Evolutionary conservation across 2,888 invertebrate genomes (phyloP).

Genomic region (Lasioglossum morio): DNA sequence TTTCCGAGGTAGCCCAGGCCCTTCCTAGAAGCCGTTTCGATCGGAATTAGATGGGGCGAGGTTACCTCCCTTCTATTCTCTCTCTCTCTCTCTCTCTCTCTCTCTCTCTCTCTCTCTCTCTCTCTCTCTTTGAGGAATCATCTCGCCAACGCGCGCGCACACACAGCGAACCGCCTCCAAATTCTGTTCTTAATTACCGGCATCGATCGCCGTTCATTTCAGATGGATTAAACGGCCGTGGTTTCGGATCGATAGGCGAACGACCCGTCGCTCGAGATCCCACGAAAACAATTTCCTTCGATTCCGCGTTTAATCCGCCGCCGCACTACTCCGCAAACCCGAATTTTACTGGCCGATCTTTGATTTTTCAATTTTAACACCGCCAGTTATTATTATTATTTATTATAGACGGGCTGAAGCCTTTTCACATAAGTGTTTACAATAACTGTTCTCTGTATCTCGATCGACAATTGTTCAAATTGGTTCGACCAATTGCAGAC

Average conservation of each 20-base stretch:
- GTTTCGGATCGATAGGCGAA: constrained; percentile 7
- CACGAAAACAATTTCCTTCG: not conserved
- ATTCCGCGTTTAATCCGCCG: not conserved
- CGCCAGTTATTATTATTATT: too few relatives aligned
- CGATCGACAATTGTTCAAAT: too few relatives aligned
- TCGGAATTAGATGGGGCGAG: constrained; percentile 8
- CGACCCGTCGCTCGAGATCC: not conserved
- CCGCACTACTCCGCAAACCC: not conserved
- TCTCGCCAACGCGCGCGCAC: not conserved
- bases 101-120: not conserved
- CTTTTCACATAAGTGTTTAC: too few relatives aligned
- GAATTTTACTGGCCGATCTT: not conserved
- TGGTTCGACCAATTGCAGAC: too few relatives aligned
- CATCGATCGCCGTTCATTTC: constrained; percentile 5
- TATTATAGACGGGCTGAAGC: too few relatives aligned
- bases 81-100: too few relatives aligned
- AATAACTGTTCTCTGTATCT: too few relatives aligned
- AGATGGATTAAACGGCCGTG: constrained; percentile 1
- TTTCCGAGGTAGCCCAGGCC: constrained; percentile 24
- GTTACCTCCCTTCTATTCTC: not conserved
- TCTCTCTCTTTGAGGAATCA: not conserved
- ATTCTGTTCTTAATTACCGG: constrained; percentile 17
- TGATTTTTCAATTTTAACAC: not conserved
- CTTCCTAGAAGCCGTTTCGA: constrained; percentile 34
- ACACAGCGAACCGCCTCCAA: not conserved